phyloP scores from a whole-genome alignment of 2,888 invertebrate species.

The Thereva unica region DNA sequence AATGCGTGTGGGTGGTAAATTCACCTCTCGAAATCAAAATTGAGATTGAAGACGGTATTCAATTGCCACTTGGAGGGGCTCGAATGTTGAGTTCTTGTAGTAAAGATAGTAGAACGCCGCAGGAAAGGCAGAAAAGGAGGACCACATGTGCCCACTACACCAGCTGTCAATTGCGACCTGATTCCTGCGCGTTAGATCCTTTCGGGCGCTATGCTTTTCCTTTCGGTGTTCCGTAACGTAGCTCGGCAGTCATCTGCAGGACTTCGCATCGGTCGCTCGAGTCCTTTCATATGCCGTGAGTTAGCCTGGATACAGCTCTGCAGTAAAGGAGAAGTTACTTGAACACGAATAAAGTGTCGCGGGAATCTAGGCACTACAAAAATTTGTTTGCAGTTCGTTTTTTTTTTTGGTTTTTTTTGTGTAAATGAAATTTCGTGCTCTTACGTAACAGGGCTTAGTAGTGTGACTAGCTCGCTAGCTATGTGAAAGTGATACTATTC shows the following conservation, averaged over 20 bases:
- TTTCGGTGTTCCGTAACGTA: constrained; percentile 6
- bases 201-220: background rate
- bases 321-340: background rate
- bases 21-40: background rate
- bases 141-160: constrained; percentile 3
- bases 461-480: constrained; percentile 1
- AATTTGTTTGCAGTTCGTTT: background rate
- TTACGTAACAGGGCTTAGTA: constrained; percentile 16
- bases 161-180: constrained; percentile 10
- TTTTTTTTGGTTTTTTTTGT: background rate
- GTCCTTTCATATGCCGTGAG: constrained; percentile 1
- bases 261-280: constrained; percentile 27
- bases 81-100: background rate
- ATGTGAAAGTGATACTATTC: constrained; percentile 26
- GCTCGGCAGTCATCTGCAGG: constrained; percentile 29
- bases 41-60: constrained; percentile 7
- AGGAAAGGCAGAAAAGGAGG: background rate
- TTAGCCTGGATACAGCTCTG: constrained; percentile 7
- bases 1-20: background rate
- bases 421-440: background rate
- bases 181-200: constrained; percentile 28
- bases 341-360: constrained; percentile 11
- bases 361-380: constrained; percentile 1
- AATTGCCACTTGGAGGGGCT: constrained; percentile 1
- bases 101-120: background rate